phyloP scores from a whole-genome alignment of 2,113 vertebrate genomes.

The Misgurnus anguillicaudatus region DNA sequence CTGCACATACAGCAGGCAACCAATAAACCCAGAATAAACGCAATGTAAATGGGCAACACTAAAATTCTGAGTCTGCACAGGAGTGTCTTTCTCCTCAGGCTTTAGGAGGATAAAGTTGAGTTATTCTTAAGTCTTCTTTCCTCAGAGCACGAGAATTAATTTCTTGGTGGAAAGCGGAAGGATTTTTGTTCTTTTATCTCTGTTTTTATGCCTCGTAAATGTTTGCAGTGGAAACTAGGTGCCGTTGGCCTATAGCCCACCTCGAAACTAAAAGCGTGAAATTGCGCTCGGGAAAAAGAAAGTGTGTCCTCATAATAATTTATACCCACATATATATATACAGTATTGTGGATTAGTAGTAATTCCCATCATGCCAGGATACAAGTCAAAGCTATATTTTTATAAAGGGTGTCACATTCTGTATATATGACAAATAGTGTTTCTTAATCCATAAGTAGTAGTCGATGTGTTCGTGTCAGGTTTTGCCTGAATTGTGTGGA shows the following conservation, averaged over 20 bases:
- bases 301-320: background rate
- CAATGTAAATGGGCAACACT: slow-evolving; percentile 27
- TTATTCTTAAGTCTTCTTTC: slow-evolving; percentile 29
- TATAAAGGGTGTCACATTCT: background rate
- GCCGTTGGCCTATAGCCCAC: slow-evolving; percentile 13
- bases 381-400: slow-evolving; percentile 19
- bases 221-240: slow-evolving; percentile 23
- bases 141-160: slow-evolving; percentile 24
- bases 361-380: slow-evolving; percentile 18
- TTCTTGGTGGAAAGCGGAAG: slow-evolving; percentile 29
- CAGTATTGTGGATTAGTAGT: slow-evolving; percentile 14
- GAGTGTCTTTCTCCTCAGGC: background rate
- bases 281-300: slow-evolving; percentile 12
- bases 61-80: background rate
- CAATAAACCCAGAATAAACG: slow-evolving; percentile 28
- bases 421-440: background rate
- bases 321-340: background rate
- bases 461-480: too few species aligned
- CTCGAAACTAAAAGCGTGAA: background rate
- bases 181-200: slow-evolving; percentile 25
- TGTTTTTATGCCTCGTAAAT: slow-evolving; percentile 16
- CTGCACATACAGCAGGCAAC: background rate
- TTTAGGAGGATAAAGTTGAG: slow-evolving; percentile 28
- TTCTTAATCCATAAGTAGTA: slow-evolving; percentile 3
- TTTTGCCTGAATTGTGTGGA: too few species aligned